A percentile compares a stretch with the other conserved stretches of the same genome.
phyloP scores from a whole-genome alignment of 2,888 invertebrate species.

The Halocaridina rubra region DNA sequence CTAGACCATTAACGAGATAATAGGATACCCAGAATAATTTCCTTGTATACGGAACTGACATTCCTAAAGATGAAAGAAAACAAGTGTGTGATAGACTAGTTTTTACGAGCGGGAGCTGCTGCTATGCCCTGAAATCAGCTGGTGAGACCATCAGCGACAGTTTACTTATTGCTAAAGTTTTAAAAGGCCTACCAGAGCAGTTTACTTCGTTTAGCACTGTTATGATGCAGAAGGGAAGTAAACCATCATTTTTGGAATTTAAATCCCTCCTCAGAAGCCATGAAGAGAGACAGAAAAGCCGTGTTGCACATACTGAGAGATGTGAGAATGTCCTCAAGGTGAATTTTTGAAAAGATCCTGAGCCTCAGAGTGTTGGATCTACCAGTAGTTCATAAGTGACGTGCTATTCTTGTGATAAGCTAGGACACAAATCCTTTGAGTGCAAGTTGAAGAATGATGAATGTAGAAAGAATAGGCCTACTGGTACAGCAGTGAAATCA shows the following conservation, averaged over 20 bases:
- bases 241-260: no score
- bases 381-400: not conserved
- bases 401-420: no score
- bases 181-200: conserved; percentile 9
- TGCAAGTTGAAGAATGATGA: no score
- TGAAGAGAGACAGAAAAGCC: not conserved
- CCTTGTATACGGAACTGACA: no score
- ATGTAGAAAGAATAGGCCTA: no score
- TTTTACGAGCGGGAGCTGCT: conserved; percentile 10
- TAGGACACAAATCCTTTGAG: no score
- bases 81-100: not conserved
- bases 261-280: no score
- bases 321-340: not conserved
- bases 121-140: not conserved
- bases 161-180: conserved; percentile 13
- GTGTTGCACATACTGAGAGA: not conserved
- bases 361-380: not conserved
- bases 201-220: conserved; percentile 12
- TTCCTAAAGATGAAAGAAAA: no score
- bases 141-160: no score
- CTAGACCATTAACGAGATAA: conserved; percentile 4
- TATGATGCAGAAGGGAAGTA: not conserved
- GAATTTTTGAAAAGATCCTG: not conserved
- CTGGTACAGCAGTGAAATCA: no score
- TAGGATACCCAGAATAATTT: not conserved